Conservation (phyloP, 2,888 invertebrate species). For the Spodoptera exigua region DNA sequence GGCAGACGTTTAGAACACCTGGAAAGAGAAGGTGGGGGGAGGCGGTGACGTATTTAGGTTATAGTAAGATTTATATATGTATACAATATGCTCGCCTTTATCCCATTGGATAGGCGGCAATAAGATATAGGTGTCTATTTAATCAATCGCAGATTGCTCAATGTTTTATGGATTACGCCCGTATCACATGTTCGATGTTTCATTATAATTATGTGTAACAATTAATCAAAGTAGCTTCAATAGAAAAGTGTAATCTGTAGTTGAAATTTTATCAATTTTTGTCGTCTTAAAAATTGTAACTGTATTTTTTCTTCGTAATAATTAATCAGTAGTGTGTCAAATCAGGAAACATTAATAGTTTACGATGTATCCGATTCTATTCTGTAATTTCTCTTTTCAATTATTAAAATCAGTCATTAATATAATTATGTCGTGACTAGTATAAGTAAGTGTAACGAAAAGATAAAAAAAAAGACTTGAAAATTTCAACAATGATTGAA, state of each 20-base stretch:
- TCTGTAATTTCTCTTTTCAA: constrained; percentile 1
- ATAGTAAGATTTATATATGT: constrained; percentile 25
- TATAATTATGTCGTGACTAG: constrained; percentile 5
- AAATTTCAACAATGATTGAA: constrained; percentile 22
- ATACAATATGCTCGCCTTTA: constrained; percentile 29
- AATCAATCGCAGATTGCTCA: constrained; percentile 33
- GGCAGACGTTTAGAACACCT: too few relatives aligned
- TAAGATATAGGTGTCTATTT: constrained; percentile 27
- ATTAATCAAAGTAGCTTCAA: constrained; percentile 5
- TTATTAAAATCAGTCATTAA: constrained; percentile 8
- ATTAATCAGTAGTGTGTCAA: too few relatives aligned
- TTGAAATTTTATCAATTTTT: too few relatives aligned
- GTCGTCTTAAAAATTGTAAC: too few relatives aligned
- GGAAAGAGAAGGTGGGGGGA: too few relatives aligned
- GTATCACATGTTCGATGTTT: constrained; percentile 13
- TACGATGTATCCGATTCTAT: not conserved
- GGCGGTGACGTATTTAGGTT: too few relatives aligned
- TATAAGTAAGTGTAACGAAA: constrained; percentile 13
- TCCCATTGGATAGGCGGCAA: constrained; percentile 14
- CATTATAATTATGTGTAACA: not conserved
- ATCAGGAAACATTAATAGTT: too few relatives aligned
- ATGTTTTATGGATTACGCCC: constrained; percentile 14
- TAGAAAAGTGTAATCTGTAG: constrained; percentile 6
- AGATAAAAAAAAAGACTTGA: constrained; percentile 30
- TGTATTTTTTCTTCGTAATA: too few relatives aligned